Base-by-base conservation (phyloP, 2,888 invertebrate genomes). In the Branchipolynoe longqiensis region DNA sequence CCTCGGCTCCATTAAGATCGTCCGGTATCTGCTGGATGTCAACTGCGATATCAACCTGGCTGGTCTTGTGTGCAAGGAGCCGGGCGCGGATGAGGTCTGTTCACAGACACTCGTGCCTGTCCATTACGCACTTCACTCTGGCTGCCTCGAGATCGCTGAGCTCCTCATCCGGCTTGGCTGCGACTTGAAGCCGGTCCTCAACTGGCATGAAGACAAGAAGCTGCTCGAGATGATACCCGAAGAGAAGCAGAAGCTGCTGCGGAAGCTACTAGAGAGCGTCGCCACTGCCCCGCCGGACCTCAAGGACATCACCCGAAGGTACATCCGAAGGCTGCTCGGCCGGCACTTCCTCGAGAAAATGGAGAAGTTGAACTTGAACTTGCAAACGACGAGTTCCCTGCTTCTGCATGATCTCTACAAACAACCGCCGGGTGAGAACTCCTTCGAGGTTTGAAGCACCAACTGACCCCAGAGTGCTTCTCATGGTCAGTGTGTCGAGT, bases 381-480 rank as follows among this genome's bases (percentile, higher is more conserved):
- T 78, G 0, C 82, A 74, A 14, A 85, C 81, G 25, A 85, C 84
- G 54, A 84, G 87, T 3, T 89, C 78, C 54, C 48, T 89, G 28
- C 81, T 89, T n/a, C 86, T 83, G 41, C 86, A 88, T 64, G 89
- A 89, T 58, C 83, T 89, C 3, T 89, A 89, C 74, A 81, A 85
- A 58, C 86, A 87, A 25, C 73, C 86, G 22, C 40, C 84, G 8
- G 84, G 48, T 22, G 86, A 82, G 18, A 86, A 87, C 14, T 88
- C 89, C 0, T 88, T 89, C 85, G 89, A 89, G 73, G 88, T 89
- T 28, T 89, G 73, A 84, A n/a, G n/a, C n/a, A n/a, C n/a, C n/a
- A n/a, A n/a, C n/a, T n/a, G n/a, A n/a, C n/a, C n/a, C n/a, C n/a
- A n/a, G n/a, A n/a, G n/a, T n/a, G n/a, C n/a, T n/a, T n/a, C n/a